phyloP scores from a whole-genome alignment of 2,113 vertebrate genomes.

The Platichthys flesus region DNA sequence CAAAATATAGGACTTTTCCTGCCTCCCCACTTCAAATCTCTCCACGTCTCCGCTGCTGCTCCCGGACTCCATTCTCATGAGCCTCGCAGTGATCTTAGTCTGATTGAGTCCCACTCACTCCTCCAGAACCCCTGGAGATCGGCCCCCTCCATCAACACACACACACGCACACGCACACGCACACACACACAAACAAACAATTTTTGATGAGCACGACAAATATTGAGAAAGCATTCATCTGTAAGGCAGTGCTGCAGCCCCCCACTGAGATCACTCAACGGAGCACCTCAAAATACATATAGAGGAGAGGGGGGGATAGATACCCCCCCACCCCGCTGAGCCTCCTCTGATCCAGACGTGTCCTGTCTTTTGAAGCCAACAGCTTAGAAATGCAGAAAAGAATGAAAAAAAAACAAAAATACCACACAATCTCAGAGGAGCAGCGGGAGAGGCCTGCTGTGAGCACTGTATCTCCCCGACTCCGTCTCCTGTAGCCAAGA shows the following conservation, averaged over 20 bases:
- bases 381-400: constrained; percentile 76
- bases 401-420: neutral
- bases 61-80: constrained; percentile 53
- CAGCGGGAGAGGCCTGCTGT: constrained; percentile 59
- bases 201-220: constrained; percentile 74
- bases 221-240: constrained; percentile 80
- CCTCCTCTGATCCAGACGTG: constrained; percentile 69
- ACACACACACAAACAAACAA: constrained; percentile 29
- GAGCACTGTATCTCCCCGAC: constrained; percentile 47
- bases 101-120: constrained; percentile 75
- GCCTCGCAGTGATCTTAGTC: constrained; percentile 59
- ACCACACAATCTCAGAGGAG: constrained; percentile 56
- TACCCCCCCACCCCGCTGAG: constrained; percentile 52
- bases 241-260: constrained; percentile 67
- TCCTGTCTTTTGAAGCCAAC: constrained; percentile 68
- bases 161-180: constrained; percentile 20
- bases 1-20: constrained; percentile 41
- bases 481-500: constrained; percentile 58
- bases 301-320: constrained; percentile 46
- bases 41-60: constrained; percentile 31
- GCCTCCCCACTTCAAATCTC: constrained; percentile 45
- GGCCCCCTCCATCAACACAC: constrained; percentile 36
- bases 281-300: constrained; percentile 73
- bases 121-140: constrained; percentile 62
- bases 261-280: constrained; percentile 72